Conservation (phyloP, 2,888 invertebrate genomes). For the Cremastobaeus sp. region DNA sequence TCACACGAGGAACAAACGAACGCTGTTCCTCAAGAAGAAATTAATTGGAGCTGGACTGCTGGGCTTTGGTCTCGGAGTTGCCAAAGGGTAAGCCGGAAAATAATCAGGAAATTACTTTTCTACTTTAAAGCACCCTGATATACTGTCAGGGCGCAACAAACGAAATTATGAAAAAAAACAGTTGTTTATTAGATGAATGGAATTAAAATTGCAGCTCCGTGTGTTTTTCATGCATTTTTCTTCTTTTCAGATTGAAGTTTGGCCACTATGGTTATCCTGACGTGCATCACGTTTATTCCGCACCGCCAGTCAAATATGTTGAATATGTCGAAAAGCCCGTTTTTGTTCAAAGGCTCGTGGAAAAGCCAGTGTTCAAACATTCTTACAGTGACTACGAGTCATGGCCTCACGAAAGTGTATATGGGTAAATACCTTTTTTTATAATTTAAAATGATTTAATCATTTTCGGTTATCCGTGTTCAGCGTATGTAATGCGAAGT, state of each 20-base stretch:
- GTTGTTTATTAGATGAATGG: no score
- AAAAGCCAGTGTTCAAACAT: slow-evolving; percentile 71
- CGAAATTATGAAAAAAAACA: no score
- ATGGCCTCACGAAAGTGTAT: slow-evolving; percentile 70
- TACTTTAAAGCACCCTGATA: no score
- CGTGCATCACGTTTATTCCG: slow-evolving; percentile 74
- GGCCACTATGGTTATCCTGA: slow-evolving; percentile 71
- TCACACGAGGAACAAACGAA: slow-evolving; percentile 70
- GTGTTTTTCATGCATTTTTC: not conserved
- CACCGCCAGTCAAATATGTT: slow-evolving; percentile 71
- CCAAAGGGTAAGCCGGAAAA: slow-evolving; percentile 70
- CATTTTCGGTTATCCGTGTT: no score
- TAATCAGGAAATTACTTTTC: no score
- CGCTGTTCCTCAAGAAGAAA: slow-evolving; percentile 74
- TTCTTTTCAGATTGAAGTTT: slow-evolving; percentile 70
- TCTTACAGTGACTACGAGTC: slow-evolving; percentile 66
- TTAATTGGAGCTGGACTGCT: slow-evolving; percentile 74
- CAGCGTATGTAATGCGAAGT: no score
- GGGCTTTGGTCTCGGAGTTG: slow-evolving; percentile 73
- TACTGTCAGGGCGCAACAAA: no score
- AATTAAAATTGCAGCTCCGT: no score
- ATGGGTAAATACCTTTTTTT: slow-evolving; percentile 65
- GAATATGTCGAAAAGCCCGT: slow-evolving; percentile 76
- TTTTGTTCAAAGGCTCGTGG: slow-evolving; percentile 71
- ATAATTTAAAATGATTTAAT: not conserved